phyloP scores from a whole-genome alignment of 2,797 vertebrate species.

The Sebastes iracundus region DNA sequence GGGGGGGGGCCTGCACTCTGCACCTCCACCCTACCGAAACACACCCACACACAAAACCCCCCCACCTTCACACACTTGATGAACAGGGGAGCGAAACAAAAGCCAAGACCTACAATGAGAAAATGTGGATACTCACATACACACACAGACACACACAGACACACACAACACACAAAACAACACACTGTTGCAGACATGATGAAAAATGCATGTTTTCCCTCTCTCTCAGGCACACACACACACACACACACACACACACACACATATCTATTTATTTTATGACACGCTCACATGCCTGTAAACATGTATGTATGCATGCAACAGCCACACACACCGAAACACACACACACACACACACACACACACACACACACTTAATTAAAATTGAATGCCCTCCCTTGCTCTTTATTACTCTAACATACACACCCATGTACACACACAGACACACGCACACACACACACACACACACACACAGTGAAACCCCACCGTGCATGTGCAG shows the following conservation, averaged over 20 bases:
- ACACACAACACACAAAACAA: neutral
- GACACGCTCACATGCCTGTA: neutral
- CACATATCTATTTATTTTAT: neutral
- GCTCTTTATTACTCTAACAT: conserved; percentile 20
- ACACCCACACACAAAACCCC: neutral
- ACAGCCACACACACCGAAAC: neutral
- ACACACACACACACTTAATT: conserved; percentile 6
- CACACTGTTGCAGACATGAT: conserved; percentile 20
- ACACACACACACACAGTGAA: conserved; percentile 18
- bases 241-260: neutral
- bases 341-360: neutral
- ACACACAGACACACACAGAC: neutral
- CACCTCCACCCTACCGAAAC: conserved; percentile 14
- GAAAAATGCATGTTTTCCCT: conserved; percentile 42
- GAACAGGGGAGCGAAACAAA: conserved; percentile 53
- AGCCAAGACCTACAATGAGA: conserved; percentile 28
- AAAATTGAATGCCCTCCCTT: conserved; percentile 31
- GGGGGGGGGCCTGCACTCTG: conserved; percentile 33
- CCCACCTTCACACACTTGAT: conserved; percentile 47
- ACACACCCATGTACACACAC: neutral
- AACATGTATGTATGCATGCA: neutral
- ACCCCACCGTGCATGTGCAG: conserved; percentile 95
- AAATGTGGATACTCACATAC: neutral
- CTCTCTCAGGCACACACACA: neutral
- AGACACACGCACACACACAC: neutral